phyloP scores from a whole-genome alignment of 2,113 vertebrate species.

The Petrocephalus microphthalmus region DNA sequence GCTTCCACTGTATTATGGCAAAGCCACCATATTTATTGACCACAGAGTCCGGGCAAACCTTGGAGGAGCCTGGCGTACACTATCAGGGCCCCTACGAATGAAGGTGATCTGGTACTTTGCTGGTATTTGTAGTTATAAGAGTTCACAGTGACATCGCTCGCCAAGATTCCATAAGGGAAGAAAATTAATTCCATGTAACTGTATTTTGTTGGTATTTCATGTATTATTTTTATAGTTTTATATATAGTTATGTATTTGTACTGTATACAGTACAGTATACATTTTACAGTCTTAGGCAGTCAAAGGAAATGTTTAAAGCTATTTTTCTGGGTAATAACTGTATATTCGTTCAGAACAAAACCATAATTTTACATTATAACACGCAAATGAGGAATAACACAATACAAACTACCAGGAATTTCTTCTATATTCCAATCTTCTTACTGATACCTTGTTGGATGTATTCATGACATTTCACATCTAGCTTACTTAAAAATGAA shows the following conservation, averaged over 20 bases:
- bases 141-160: not conserved
- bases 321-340: too few species aligned
- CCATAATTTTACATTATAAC: too few species aligned
- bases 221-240: not conserved
- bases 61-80: not conserved
- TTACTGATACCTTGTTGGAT: too few species aligned
- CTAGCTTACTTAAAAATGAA: too few species aligned
- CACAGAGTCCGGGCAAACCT: not conserved
- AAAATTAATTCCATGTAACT: not conserved
- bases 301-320: too few species aligned
- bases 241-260: not conserved
- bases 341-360: too few species aligned
- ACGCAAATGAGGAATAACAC: too few species aligned
- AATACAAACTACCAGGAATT: too few species aligned
- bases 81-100: not conserved
- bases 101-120: not conserved
- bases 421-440: too few species aligned
- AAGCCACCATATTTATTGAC: not conserved
- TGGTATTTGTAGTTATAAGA: not conserved
- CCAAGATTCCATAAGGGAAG: not conserved
- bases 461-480: too few species aligned
- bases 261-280: too few species aligned
- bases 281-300: too few species aligned
- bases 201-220: not conserved
- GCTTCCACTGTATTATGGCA: not conserved